These are phyloP conservation scores for Trissolcus basalis DNA, from an alignment of 1,140 invertebrate genomes.

Conservation along the genomic window DNA sequence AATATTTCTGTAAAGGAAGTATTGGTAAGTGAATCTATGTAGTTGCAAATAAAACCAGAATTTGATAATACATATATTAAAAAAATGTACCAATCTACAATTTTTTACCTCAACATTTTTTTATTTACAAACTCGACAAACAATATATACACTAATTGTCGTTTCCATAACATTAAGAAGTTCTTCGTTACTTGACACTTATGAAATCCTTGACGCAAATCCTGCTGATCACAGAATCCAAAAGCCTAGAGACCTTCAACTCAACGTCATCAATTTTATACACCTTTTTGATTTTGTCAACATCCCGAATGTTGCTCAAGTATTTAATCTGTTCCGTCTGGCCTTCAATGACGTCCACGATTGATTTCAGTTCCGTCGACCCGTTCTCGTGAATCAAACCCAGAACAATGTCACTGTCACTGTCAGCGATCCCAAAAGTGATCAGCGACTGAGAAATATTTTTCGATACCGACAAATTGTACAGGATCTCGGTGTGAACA, in stretches of 20 bases:
- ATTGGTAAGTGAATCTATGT: conserved; percentile 52
- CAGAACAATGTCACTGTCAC: conserved; percentile 77
- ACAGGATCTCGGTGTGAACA: conserved; percentile 82
- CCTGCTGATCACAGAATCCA: conserved; percentile 79
- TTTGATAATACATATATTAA: conserved; percentile 51
- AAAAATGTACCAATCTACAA: neutral
- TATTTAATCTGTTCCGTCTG: conserved; percentile 71
- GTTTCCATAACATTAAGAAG: too few relatives aligned
- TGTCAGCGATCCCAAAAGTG: conserved; percentile 80
- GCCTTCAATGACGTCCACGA: conserved; percentile 75
- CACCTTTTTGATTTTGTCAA: conserved; percentile 74
- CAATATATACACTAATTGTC: neutral
- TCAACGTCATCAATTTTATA: conserved; percentile 79
- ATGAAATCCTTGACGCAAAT: conserved; percentile 78
- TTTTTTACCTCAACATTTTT: neutral
- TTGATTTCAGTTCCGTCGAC: conserved; percentile 58
- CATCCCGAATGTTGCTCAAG: conserved; percentile 72
- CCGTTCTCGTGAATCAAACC: conserved; percentile 76
- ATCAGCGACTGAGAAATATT: conserved; percentile 82
- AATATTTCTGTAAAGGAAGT: conserved; percentile 52
- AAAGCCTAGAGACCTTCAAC: conserved; percentile 70
- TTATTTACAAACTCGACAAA: neutral
- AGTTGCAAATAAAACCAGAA: conserved; percentile 40
- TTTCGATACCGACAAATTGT: conserved; percentile 81
- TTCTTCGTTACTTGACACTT: conserved; percentile 23